Evolutionary conservation across 35 echinoderm and acorn worm genomes (phyloP), one percentile per base, ranked within the genome.

Genomic region (Lytechinus pictus): DNA sequence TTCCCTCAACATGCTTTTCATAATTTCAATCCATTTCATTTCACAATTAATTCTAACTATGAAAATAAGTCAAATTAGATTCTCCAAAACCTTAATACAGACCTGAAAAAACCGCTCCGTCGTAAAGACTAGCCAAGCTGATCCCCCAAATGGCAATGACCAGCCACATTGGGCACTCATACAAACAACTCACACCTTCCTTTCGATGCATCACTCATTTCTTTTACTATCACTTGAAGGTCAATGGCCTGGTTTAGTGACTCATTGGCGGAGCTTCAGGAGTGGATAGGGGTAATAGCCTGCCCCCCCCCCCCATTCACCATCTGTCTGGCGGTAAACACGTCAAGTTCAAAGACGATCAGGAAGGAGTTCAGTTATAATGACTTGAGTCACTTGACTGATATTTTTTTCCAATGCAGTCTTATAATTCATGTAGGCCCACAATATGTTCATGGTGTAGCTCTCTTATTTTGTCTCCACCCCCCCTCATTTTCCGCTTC

Each of bases 171-270:
- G 66, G 66, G 66, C 19, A 79, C 66, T 79, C 66, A n/a, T 24
- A 79, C 66, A 79, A 79, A 79, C 66, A 79, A 79, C 66, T 79
- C 66, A 79, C 66, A 79, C 66, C 66, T 79, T 79, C 66, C 66
- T 24, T 24, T 79, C 14, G 4, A 24, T 79, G 66, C 66, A 79
- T 79, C 66, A 79, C 19, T 24, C 66, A 79, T 79, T 79, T 24
- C 19, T 79, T 79, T 79, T 79, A 24, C 66, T 79, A 79, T 79
- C 66, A 79, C 66, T 79, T 79, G 66, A 79, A 79, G 66, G 66
- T 79, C 66, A 79, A 79, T 24, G 66, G 66, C 66, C 66, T 79
- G 66, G 19, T 24, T 24, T 79, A 79, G 14, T 79, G 66, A 79
- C 66, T 79, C 66, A 79, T 79, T 16, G 66, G 66, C 66, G 66